Percentiles rank a stretch among this genome's conserved stretches.
These are phyloP conservation scores for Tichodroma muraria DNA, from an alignment of 2,113 vertebrate species.

Conservation along the genomic window DNA sequence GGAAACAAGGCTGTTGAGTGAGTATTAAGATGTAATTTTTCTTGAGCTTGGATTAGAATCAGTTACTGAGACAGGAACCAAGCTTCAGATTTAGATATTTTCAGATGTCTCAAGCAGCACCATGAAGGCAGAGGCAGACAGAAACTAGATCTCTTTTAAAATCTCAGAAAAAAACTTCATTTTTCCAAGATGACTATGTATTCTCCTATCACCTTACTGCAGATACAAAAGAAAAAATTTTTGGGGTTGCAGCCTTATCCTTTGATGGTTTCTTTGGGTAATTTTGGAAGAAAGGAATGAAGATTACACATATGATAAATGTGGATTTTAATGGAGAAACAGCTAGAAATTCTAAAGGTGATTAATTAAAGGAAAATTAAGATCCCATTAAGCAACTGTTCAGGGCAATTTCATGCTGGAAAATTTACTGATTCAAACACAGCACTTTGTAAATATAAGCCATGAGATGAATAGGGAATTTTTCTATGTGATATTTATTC, in stretches of 20 bases:
- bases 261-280: neutral
- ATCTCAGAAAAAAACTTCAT: neutral
- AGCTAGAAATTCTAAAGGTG: slow-evolving; percentile 64
- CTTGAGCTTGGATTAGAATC: slow-evolving; percentile 12
- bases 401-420: slow-evolving; percentile 61
- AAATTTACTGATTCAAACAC: slow-evolving; percentile 56
- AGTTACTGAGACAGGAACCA: neutral
- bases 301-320: slow-evolving; percentile 53
- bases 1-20: neutral
- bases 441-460: slow-evolving; percentile 59
- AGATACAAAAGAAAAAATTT: neutral
- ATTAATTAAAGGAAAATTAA: slow-evolving; percentile 73
- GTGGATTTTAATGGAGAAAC: slow-evolving; percentile 54
- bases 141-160: neutral
- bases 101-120: slow-evolving; percentile 1
- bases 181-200: neutral
- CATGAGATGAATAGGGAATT: slow-evolving; percentile 36
- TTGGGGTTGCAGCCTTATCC: neutral
- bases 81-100: slow-evolving; percentile 20
- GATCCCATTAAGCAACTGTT: slow-evolving; percentile 72
- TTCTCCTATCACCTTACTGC: neutral
- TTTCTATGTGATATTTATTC: slow-evolving; percentile 43
- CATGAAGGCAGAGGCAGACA: neutral
- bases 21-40: slow-evolving; percentile 39
- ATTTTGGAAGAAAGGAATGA: slow-evolving; percentile 47